Percentiles rank a stretch among this genome's conserved stretches.
Conservation (phyloP, 2,888 invertebrate genomes). For the Cheilosia impressa region DNA sequence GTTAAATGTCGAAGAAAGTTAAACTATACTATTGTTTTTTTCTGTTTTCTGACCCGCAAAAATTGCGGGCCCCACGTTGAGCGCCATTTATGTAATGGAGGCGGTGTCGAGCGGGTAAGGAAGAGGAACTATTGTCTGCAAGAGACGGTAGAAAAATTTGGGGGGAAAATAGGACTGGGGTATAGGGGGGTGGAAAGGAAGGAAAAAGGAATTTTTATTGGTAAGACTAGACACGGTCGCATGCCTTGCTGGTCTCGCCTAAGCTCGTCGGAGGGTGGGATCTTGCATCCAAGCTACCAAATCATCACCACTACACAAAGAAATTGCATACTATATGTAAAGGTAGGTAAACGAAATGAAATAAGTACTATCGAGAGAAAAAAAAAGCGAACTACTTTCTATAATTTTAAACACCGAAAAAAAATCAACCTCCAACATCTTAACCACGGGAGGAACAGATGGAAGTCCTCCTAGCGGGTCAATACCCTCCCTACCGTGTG, state of each 20-base stretch:
- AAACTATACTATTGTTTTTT: no score
- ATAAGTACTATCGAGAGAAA: no score
- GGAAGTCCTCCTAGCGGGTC: not conserved
- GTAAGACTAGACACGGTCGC: not conserved
- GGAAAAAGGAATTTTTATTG: not conserved
- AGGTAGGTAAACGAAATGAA: no score
- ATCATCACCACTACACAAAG: not conserved
- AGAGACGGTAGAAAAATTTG: no score
- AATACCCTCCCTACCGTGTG: not conserved
- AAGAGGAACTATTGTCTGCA: no score
- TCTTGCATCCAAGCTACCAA: not conserved
- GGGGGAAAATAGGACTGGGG: not conserved
- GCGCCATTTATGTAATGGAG: no score
- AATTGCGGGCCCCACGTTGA: no score
- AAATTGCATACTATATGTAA: not conserved
- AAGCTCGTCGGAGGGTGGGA: not conserved
- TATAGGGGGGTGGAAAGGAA: not conserved
- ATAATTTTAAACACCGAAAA: not conserved
- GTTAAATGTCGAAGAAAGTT: no score
- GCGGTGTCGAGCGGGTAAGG: no score
- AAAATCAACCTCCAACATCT: not conserved
- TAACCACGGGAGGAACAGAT: not conserved
- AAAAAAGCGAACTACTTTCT: not conserved
- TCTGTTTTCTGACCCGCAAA: no score
- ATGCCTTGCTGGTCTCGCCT: not conserved